phyloP scores from a whole-genome alignment of 2,888 invertebrate genomes.

The Catocala sponsa region DNA sequence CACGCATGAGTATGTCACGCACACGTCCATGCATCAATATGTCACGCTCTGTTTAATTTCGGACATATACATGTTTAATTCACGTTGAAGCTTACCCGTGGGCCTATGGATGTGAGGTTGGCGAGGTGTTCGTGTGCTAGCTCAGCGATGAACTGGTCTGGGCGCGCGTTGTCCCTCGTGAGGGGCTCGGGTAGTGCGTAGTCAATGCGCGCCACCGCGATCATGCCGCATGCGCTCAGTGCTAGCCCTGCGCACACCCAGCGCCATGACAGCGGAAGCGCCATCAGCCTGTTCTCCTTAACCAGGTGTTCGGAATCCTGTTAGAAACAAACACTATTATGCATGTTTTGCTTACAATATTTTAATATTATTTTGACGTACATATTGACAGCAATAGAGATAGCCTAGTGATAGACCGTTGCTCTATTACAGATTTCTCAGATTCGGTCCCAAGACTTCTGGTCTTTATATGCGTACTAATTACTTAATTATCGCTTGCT shows the following conservation, averaged over 20 bases:
- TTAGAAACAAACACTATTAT: slow-evolving; percentile 1
- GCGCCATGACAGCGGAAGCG: slow-evolving; percentile 58
- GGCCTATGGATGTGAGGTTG: slow-evolving; percentile 89
- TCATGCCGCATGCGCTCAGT: slow-evolving; percentile 84
- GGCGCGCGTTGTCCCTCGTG: slow-evolving; percentile 41
- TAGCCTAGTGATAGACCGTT: no score
- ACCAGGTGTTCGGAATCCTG: slow-evolving; percentile 41
- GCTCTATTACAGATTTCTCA: no score
- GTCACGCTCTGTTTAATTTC: no score
- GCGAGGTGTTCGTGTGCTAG: slow-evolving; percentile 90
- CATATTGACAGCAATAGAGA: no score
- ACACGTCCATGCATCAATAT: no score
- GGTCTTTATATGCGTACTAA: no score
- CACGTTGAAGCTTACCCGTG: slow-evolving; percentile 71
- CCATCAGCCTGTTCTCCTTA: slow-evolving; percentile 64
- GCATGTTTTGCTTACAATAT: background rate
- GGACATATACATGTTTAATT: no score
- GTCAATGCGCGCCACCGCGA: slow-evolving; percentile 88
- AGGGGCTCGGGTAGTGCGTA: slow-evolving; percentile 87
- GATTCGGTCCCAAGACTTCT: no score
- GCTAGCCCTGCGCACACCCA: slow-evolving; percentile 86
- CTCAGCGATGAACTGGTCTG: slow-evolving; percentile 82
- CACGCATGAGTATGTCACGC: no score
- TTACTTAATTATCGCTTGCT: no score
- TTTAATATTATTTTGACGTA: no score